Base-by-base conservation (phyloP, 2,888 invertebrate genomes). In the Hipparchia sbordonii region DNA sequence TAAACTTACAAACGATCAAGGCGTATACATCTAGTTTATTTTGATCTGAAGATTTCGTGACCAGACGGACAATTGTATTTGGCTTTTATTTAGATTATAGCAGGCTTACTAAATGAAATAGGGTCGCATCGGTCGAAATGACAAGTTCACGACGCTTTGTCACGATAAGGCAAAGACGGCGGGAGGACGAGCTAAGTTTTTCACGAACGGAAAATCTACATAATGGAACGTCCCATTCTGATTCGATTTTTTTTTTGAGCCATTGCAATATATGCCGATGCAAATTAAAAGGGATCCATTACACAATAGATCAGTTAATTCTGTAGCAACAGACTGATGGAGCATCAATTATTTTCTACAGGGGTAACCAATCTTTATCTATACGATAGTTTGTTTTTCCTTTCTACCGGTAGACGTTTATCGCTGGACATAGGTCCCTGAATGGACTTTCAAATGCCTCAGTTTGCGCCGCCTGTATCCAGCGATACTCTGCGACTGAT, bases 141-240 rank as follows among this genome's bases (percentile, higher is more conserved):
- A 33, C 51, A 57, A 72, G 62, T 70, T 67, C 61, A 45, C 72
- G 69, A 71, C 72, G 74, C 74, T 78, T 77, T 77, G 75, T 82
- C 79, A 73, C 75, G 79, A 81, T 75, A 81, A 77, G 77, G 51
- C 52, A 52, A 63, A 65, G 75, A 72, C 72, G 75, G 76, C 73
- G 71, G 70, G 80, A 79, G 78, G 79, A 77, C 76, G 79, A 80
- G 79, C 82, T 81, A 84, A 61, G 67, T 71, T 88, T 90, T 90
- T 88, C 86, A 86, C 84, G 90, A 91, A 91, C 88, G 90, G 89
- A 89, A 91, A 90, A 91, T 92, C 89, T 91, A 85, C 91, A 92
- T 91, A 92, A 92, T 89, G 89, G 90, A 82, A 84, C 83, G 82
- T 83, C 85, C 84, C 82, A 78, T 79, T 79, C 81, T 88, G 88